Evolutionary conservation across 2,797 vertebrate species (phyloP), one percentile per base, ranked within the genome.

Genomic region (Poeciliopsis presidionis): DNA sequence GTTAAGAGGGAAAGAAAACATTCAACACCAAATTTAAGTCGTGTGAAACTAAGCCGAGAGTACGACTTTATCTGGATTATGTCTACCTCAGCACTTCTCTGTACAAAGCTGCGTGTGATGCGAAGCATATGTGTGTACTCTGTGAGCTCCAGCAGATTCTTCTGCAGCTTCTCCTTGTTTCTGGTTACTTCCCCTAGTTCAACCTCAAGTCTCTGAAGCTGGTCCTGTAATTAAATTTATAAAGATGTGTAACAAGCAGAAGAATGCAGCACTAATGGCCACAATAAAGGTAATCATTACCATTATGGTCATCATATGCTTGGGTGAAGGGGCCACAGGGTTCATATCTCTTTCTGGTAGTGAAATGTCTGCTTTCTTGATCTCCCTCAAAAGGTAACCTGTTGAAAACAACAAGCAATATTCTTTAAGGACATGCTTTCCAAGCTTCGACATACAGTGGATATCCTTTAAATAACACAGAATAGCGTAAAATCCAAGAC

Each of bases 361-460:
- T 53, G 96, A 94, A 85, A 99, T 98, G 78, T 97, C 97, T 0
- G 97, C 96, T 90, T 96, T 97, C 87, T 97, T 97, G 74, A 99
- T 97, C 93, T 99, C 98, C 90, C 97, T 96, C 72, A 98, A 94
- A 89, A 99, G 95, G 86, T 98, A 99, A 12, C 95, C 98, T 99
- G 90, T 73, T 82, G 79, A 75, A 76, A 89, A 77, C 14, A 78
- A 51, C 81, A 0, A 76, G 1, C 1, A 51, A 80, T 28, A 2
- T 47, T 79, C 74, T 71, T 65, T 8, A 46, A 3, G 46, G 20
- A 73, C 47, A 79, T 22, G 4, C 7, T 63, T 55, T 73, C 11
- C 75, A 39, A 33, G 3, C 41, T 78, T 77, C 0, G 13, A 85
- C 49, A 77, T 41, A 47, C 30, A 3, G 57, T 2, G 12, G 22